A percentile compares a stretch with the other conserved stretches of the same genome.
These are phyloP conservation scores for Phaonia tiefii DNA, from an alignment of 2,888 invertebrate species.

Conservation along the genomic window DNA sequence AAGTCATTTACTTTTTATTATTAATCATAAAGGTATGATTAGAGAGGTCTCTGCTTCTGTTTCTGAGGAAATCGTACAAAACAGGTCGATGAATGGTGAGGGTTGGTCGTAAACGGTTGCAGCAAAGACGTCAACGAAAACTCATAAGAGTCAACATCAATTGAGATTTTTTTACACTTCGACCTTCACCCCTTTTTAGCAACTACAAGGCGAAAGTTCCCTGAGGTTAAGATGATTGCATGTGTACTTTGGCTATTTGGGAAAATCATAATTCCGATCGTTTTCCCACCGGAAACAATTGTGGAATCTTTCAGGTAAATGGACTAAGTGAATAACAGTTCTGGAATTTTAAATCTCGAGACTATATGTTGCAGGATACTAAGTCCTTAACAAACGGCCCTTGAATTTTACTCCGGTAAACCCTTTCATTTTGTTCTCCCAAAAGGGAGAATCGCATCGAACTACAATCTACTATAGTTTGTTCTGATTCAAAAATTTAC, in stretches of 20 bases:
- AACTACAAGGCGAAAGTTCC: background rate
- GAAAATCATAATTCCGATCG: background rate
- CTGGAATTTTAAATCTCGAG: too few relatives aligned
- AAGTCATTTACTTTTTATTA: conserved; percentile 54
- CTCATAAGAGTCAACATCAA: conserved; percentile 17
- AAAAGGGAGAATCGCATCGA: too few relatives aligned
- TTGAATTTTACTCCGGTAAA: too few relatives aligned
- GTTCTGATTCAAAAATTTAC: too few relatives aligned
- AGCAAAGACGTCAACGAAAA: background rate
- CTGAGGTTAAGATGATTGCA: conserved; percentile 21
- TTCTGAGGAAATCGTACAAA: conserved; percentile 4
- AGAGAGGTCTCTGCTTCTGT: conserved; percentile 7
- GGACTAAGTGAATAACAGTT: too few relatives aligned
- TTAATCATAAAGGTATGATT: conserved; percentile 47
- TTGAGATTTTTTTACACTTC: conserved; percentile 14
- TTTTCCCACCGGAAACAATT: conserved; percentile 12
- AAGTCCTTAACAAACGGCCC: too few relatives aligned
- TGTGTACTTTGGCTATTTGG: background rate
- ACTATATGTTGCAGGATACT: too few relatives aligned
- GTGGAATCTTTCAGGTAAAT: background rate
- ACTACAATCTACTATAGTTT: too few relatives aligned
- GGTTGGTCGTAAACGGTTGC: background rate
- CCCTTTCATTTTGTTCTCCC: too few relatives aligned
- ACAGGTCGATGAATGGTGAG: conserved; percentile 23
- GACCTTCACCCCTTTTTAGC: conserved; percentile 28